Conservation (phyloP, 2,797 vertebrate species). For the Danio aesculapii region DNA sequence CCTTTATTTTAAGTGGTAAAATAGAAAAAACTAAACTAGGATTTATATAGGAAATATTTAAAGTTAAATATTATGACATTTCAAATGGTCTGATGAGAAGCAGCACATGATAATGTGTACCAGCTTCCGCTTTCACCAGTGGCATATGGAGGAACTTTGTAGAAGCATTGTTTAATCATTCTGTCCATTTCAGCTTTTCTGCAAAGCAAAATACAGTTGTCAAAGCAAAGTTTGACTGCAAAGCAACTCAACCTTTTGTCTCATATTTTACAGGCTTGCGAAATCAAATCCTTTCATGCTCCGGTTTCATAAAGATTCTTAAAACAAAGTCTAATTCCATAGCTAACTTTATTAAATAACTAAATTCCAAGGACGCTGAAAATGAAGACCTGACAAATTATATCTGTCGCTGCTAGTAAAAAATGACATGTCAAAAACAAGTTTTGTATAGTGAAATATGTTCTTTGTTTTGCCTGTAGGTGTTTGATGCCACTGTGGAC, state of each 20-base stretch:
- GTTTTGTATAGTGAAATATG: slow-evolving; percentile 24
- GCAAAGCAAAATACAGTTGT: neutral
- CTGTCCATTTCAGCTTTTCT: neutral
- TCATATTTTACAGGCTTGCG: neutral
- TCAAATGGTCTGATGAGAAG: slow-evolving; percentile 7
- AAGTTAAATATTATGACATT: neutral
- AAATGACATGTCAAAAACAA: neutral
- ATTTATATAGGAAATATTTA: neutral
- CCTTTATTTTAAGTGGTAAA: neutral
- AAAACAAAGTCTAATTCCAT: neutral
- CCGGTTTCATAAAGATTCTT: neutral
- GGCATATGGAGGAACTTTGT: slow-evolving; percentile 11
- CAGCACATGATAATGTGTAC: neutral
- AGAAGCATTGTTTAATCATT: slow-evolving; percentile 27
- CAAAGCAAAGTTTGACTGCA: neutral
- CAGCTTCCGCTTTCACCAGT: slow-evolving; percentile 5
- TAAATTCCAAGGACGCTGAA: neutral
- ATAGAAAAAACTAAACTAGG: neutral
- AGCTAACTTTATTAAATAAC: neutral
- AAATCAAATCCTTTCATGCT: neutral
- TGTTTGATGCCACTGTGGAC: slow-evolving; percentile 83
- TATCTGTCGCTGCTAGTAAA: neutral
- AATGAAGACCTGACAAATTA: neutral
- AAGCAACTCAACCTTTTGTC: neutral
- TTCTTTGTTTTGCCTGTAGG: slow-evolving; percentile 71